Evolutionary conservation across 2,888 invertebrate genomes (phyloP).

Genomic region (Sinohyriopsis cumingii): DNA sequence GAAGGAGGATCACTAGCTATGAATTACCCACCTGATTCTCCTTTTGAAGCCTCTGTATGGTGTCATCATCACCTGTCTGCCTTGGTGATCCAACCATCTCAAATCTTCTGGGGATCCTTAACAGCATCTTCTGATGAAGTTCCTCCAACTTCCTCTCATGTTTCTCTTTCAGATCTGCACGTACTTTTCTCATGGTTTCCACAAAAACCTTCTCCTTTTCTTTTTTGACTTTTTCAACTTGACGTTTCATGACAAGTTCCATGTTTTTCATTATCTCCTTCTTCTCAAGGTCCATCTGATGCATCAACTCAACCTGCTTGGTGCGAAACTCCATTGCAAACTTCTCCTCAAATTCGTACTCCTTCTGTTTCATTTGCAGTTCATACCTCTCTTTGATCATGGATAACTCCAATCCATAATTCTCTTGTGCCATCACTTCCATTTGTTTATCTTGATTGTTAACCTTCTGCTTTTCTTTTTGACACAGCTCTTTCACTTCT

Average conservation of each 20-base stretch:
- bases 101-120: conserved; percentile 6
- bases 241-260: conserved; percentile 47
- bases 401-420: neutral
- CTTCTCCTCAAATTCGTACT: conserved; percentile 59
- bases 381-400: conserved; percentile 32
- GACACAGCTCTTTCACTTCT: conserved; percentile 14
- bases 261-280: conserved; percentile 42
- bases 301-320: conserved; percentile 46
- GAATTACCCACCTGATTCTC: conserved; percentile 54
- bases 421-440: neutral
- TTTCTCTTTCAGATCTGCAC: conserved; percentile 43
- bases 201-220: conserved; percentile 62
- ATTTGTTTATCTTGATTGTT: neutral
- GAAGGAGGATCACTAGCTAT: neutral
- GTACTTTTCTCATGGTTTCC: conserved; percentile 57
- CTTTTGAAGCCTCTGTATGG: conserved; percentile 41
- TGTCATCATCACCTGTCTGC: conserved; percentile 12
- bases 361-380: conserved; percentile 37
- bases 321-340: conserved; percentile 44
- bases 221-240: conserved; percentile 44
- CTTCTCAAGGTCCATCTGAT: conserved; percentile 42
- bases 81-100: neutral
- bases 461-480: conserved; percentile 3
- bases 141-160: conserved; percentile 28
- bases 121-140: conserved; percentile 6